Conservation (phyloP, 2,113 vertebrate genomes). For the Pristiophorus japonicus region DNA sequence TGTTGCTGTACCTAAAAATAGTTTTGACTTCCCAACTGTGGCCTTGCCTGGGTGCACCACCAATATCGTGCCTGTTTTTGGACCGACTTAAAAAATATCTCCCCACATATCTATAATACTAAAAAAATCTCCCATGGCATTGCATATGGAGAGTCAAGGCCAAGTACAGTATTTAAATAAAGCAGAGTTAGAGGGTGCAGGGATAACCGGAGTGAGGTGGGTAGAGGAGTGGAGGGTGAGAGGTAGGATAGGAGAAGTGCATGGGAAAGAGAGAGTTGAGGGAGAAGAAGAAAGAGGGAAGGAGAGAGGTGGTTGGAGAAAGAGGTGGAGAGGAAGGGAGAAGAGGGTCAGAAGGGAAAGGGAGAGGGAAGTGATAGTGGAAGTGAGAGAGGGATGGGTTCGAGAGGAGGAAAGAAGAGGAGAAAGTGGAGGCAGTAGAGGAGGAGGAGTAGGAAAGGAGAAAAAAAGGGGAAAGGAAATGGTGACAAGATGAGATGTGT, state of each 20-base stretch:
- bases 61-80: background rate
- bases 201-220: background rate
- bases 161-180: background rate
- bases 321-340: no score
- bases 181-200: background rate
- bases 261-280: no score
- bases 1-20: background rate
- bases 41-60: background rate
- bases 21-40: background rate
- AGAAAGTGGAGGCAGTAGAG: no score
- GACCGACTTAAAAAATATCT: background rate
- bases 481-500: no score
- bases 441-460: no score
- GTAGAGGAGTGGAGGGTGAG: background rate
- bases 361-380: no score
- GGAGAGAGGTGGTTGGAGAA: no score
- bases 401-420: no score
- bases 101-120: background rate
- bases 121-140: background rate
- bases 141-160: background rate
- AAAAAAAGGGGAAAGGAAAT: no score
- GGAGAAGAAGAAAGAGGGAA: background rate
- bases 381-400: no score
- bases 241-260: background rate
- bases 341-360: no score